Percentiles rank a stretch among this genome's conserved stretches.
Evolutionary conservation across 2,113 vertebrate genomes (phyloP).

Genomic region (Ellobius talpinus): DNA sequence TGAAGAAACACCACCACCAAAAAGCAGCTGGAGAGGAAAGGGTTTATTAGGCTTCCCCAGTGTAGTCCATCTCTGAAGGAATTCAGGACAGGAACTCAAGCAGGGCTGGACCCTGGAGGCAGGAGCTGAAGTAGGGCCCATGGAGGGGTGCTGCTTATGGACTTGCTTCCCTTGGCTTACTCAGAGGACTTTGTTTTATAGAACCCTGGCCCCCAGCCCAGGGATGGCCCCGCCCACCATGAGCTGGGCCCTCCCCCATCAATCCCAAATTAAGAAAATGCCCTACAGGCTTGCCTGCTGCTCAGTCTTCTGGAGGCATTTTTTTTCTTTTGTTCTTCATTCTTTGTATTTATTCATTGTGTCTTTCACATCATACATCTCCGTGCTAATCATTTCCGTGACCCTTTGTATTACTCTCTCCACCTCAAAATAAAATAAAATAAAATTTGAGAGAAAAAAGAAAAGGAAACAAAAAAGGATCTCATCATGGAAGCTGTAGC

Average conservation of each 20-base stretch:
- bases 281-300: neutral
- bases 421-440: neutral
- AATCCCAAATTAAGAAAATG: neutral
- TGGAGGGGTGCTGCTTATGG: neutral
- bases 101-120: neutral
- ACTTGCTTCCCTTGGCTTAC: neutral
- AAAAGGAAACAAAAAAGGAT: neutral
- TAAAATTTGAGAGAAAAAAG: neutral
- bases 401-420: neutral
- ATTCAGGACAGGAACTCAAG: neutral
- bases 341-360: neutral
- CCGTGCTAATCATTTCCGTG: neutral
- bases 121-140: neutral
- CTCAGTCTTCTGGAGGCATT: neutral
- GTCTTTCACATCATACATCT: neutral
- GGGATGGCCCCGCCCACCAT: neutral
- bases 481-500: neutral
- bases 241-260: neutral
- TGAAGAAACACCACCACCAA: neutral
- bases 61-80: neutral
- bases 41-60: neutral
- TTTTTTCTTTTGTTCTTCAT: neutral
- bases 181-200: neutral
- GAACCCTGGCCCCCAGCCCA: neutral
- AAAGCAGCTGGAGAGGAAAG: neutral